Evolutionary conservation across 2,888 invertebrate species (phyloP).

Genomic region (Melanostoma mellinum): DNA sequence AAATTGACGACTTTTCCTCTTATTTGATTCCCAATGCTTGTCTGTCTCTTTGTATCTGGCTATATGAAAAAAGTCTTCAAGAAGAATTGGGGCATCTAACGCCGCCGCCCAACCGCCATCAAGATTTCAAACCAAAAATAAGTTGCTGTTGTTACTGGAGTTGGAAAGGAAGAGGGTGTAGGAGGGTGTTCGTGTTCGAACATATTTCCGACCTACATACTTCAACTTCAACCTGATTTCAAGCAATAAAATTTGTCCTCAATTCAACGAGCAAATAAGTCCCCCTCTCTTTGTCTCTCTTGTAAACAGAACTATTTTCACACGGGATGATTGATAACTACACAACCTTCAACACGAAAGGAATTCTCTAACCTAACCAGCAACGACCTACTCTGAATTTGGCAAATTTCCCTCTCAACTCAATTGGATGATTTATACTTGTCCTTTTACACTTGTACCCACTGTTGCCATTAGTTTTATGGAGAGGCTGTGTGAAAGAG

Average conservation of each 20-base stretch:
- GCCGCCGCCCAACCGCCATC: too few species aligned
- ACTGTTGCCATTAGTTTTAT: slow-evolving; percentile 57
- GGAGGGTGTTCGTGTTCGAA: too few species aligned
- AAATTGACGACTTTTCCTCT: slow-evolving; percentile 23
- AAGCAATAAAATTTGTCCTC: slow-evolving; percentile 50
- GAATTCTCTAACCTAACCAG: slow-evolving; percentile 42
- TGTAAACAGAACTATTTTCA: slow-evolving; percentile 50
- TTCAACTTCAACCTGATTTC: slow-evolving; percentile 9
- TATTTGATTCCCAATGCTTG: slow-evolving; percentile 36
- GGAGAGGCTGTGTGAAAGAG: slow-evolving; percentile 17
- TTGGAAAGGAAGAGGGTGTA: too few species aligned
- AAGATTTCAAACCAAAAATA: too few species aligned
- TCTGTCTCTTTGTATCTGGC: not conserved
- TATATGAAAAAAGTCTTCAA: too few species aligned
- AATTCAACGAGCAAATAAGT: slow-evolving; percentile 49
- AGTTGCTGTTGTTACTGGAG: too few species aligned
- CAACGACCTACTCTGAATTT: slow-evolving; percentile 60
- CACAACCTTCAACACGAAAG: slow-evolving; percentile 54
- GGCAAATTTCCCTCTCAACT: slow-evolving; percentile 70
- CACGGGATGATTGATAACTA: slow-evolving; percentile 62
- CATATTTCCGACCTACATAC: slow-evolving; percentile 39
- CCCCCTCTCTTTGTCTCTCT: not conserved
- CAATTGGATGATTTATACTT: slow-evolving; percentile 69
- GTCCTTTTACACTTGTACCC: slow-evolving; percentile 65
- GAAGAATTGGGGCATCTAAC: too few species aligned